phyloP scores from a whole-genome alignment of 1,140 invertebrate species.

The Agrypnia vestita region DNA sequence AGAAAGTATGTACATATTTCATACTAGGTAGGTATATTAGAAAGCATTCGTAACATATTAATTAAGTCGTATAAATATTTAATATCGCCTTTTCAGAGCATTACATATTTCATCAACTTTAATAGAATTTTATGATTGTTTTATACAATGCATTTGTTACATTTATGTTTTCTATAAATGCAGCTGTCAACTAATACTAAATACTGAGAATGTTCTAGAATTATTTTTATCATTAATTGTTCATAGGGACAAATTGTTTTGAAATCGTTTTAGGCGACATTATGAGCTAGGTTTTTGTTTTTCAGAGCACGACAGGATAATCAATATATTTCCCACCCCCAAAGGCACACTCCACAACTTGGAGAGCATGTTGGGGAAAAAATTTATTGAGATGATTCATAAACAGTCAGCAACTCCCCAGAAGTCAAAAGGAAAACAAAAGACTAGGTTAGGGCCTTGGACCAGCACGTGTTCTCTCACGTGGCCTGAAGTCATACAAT shows the following conservation, averaged over 20 bases:
- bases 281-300: background rate
- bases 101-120: too few relatives aligned
- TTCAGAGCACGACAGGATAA: constrained; percentile 9
- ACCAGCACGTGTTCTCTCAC: background rate
- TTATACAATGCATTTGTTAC: too few relatives aligned
- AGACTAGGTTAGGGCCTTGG: background rate
- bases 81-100: too few relatives aligned
- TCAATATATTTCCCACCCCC: background rate
- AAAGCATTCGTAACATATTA: too few relatives aligned
- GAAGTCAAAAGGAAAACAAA: background rate
- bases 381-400: background rate
- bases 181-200: too few relatives aligned
- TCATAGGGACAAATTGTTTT: too few relatives aligned
- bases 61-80: too few relatives aligned
- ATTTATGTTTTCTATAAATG: too few relatives aligned
- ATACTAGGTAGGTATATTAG: too few relatives aligned
- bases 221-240: background rate
- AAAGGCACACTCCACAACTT: constrained; percentile 21
- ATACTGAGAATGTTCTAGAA: background rate
- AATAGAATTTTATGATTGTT: too few relatives aligned
- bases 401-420: background rate
- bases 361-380: constrained; percentile 9
- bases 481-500: background rate
- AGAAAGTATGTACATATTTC: too few relatives aligned
- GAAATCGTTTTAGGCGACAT: too few relatives aligned